Evolutionary conservation across 2,113 vertebrate genomes (phyloP), one percentile per base, ranked within the genome.

Genomic region (Elgaria multicarinata): DNA sequence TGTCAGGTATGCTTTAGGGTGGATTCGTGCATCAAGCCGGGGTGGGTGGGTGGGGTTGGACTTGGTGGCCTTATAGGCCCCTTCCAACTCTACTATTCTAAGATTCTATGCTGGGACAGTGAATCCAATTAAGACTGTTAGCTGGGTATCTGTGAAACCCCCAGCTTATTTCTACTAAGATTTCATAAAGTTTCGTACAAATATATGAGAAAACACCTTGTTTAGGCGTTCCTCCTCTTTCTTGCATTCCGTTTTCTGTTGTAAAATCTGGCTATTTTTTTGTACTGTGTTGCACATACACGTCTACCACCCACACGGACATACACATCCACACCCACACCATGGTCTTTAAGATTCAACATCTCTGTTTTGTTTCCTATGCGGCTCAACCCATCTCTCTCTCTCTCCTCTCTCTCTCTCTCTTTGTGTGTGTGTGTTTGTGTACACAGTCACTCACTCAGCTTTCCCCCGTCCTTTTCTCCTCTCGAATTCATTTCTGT

Each of bases 241-340:
- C 22, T 55, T 44, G 33, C 12, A 64, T 88, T 90, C 90, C 67
- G 76, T 83, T 89, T 36, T 74, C 87, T 83, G 39, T 55, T 66
- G 39, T 72, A 76, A 80, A 58, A 90, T 67, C 86, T 88, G n/a
- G 44, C 81, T 50, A 13, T 83, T 87, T 93, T 87, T 93, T 92
- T 91, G 33, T 2, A 83, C 55, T 75, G 76, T 78, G 80, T 22
- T 95, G 88, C 92, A 89, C 75, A 92, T 94, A 92, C 82, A 88
- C 95, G 44, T 91, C 91, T 90, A 86, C 79, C 66, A 87, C 86
- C 87, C 76, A 36, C 7, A 26, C 66, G 0, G 33, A 18, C 18
- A 20, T 42, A 53, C 9, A 36, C 8, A 22, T 16, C 58, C 50
- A 81, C 20, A 36, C 33, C 18, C 39, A n/a, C n/a, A 10, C 66